phyloP scores from a whole-genome alignment of 2,797 vertebrate genomes.

The Oreochromis mossambicus region DNA sequence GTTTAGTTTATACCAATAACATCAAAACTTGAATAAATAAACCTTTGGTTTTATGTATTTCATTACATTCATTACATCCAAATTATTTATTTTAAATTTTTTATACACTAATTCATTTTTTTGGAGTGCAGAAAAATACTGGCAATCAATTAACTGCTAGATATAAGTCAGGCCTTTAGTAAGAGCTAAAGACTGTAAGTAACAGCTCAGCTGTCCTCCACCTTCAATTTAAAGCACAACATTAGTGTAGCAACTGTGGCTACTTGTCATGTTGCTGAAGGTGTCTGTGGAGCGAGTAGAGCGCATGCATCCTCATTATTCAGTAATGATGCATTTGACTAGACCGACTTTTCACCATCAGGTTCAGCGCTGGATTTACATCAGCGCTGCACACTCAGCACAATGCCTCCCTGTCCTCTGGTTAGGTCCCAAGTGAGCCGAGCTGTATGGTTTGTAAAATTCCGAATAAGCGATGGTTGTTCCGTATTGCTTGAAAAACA shows the following conservation, averaged over 20 bases:
- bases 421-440: neutral
- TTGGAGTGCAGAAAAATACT: neutral
- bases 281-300: neutral
- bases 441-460: neutral
- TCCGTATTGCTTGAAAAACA: neutral
- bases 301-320: neutral
- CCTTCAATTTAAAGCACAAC: neutral
- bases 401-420: neutral
- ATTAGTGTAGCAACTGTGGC: neutral
- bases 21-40: neutral
- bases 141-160: fast-evolving
- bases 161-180: neutral
- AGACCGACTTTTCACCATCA: neutral
- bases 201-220: neutral
- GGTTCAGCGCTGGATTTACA: neutral
- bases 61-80: neutral
- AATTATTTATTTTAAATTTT: neutral
- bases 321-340: neutral
- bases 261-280: neutral
- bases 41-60: neutral
- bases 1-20: neutral
- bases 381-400: neutral
- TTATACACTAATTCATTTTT: neutral
- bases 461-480: neutral
- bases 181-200: neutral